phyloP scores from a whole-genome alignment of 2,797 vertebrate genomes.

The Echeneis naucrates region DNA sequence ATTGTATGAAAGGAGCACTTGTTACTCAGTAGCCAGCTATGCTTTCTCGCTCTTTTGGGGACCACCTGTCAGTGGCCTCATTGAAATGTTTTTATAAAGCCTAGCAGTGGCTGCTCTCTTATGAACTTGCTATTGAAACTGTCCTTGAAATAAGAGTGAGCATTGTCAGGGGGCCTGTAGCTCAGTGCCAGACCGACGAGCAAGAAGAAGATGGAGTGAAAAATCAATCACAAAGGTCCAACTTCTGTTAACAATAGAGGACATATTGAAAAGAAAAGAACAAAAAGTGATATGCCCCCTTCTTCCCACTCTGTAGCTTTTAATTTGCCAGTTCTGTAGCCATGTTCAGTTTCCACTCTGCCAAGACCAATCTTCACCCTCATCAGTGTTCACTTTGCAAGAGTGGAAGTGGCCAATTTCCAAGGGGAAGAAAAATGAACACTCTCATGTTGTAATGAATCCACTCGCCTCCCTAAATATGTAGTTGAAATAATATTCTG shows the following conservation, averaged over 20 bases:
- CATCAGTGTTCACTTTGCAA: conserved; percentile 39
- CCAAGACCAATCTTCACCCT: conserved; percentile 34
- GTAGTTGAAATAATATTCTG: conserved; percentile 34
- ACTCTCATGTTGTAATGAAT: conserved; percentile 35
- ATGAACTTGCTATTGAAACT: conserved; percentile 58
- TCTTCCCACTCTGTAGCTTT: conserved; percentile 19
- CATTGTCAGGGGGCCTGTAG: conserved; percentile 60
- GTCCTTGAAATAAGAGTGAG: conserved; percentile 71
- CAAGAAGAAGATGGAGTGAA: conserved; percentile 50
- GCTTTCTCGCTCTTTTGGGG: conserved; percentile 71
- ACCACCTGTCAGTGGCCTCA: conserved; percentile 76
- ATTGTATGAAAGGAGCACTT: conserved; percentile 59
- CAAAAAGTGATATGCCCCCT: conserved; percentile 17
- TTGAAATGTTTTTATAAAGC: conserved; percentile 77
- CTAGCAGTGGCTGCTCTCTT: conserved; percentile 45
- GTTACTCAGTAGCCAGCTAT: conserved; percentile 60
- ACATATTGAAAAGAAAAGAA: conserved; percentile 30
- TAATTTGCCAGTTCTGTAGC: conserved; percentile 18
- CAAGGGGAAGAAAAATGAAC: conserved; percentile 17
- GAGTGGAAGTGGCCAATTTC: conserved; percentile 51
- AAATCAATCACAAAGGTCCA: conserved; percentile 50
- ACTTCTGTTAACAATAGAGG: conserved; percentile 47
- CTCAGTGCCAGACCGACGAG: conserved; percentile 56
- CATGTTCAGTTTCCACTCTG: conserved; percentile 39
- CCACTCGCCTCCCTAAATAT: conserved; percentile 23